These are phyloP conservation scores for Amiota minor DNA, from an alignment of 2,888 invertebrate genomes.

Conservation along the genomic window DNA sequence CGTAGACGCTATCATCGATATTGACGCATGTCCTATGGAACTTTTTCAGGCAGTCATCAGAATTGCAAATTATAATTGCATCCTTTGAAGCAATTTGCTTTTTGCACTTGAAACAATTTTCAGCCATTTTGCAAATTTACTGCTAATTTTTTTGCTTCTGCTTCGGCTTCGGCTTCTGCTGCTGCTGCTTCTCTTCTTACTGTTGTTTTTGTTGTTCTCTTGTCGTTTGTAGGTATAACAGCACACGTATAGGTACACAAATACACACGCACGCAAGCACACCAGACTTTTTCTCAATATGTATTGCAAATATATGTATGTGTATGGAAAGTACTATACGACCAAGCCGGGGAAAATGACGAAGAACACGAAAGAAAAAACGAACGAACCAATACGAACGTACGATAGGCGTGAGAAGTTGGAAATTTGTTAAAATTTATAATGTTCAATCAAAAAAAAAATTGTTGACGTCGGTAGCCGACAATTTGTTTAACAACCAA, in stretches of 20 bases:
- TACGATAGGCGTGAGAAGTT: conserved; percentile 47
- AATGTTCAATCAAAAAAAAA: conserved; percentile 44
- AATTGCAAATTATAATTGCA: conserved; percentile 64
- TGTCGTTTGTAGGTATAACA: conserved; percentile 45
- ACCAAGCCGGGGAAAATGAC: conserved; percentile 33
- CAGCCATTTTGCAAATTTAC: conserved; percentile 60
- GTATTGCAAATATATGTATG: background rate
- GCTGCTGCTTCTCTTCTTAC: conserved; percentile 28
- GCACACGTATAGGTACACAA: conserved; percentile 37
- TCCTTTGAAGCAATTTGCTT: conserved; percentile 68
- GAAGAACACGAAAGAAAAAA: background rate
- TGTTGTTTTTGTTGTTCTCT: conserved; percentile 25
- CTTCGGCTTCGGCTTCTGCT: conserved; percentile 15
- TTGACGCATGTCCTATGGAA: conserved; percentile 68
- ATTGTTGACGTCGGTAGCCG: conserved; percentile 45
- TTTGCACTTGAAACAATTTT: conserved; percentile 69
- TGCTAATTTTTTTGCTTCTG: background rate
- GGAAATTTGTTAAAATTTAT: conserved; percentile 53
- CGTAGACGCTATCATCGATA: conserved; percentile 66
- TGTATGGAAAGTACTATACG: conserved; percentile 35
- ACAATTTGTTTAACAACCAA: conserved; percentile 49
- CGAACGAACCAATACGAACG: conserved; percentile 24
- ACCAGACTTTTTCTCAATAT: conserved; percentile 18
- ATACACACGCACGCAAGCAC: conserved; percentile 35
- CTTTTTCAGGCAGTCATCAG: conserved; percentile 66